Base-by-base conservation (phyloP, 2,797 vertebrate species). In the Acropternis orthonyx region DNA sequence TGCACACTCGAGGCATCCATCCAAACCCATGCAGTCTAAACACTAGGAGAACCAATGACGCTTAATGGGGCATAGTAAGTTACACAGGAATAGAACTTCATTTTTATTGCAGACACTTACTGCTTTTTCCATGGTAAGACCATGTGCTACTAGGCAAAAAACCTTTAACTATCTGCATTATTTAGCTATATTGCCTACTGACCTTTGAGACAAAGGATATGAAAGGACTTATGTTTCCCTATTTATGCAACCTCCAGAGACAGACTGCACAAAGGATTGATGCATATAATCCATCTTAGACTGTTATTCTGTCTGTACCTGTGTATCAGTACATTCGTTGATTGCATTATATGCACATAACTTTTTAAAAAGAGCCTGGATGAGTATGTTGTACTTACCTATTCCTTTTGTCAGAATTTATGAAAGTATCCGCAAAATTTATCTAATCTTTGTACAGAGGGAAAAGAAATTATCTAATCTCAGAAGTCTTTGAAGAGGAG, bases 401-500 rank as follows among this genome's bases (percentile, higher is more conserved):
- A 71, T 73, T 88, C 32, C 6, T 80, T 90, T 48, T 52, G 7
- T 9, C 51, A 21, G 26, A 88, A 85, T 56, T 76, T 51, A 85
- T 37, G 6, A 82, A 85, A 80, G 5, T 28, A 93, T 34, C 21
- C 81, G 32, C 30, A 86, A 79, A 63, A 89, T 62, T 83, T 12
- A 79, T 37, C 28, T 63, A 36, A 66, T 46, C 44, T 88, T 82
- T 78, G 13, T 46, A 75, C 8, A 39, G 43, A 78, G 20, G 14
- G 59, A 54, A 56, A 85, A 39, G n/a, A 76, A 65, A 41, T 7
- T 26, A 71, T 5, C 26, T 81, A n/a, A 81, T 89, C 32, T 81
- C 88, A 79, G 34, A 85, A 94, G 32, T 18, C 28, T 88, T 80
- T 88, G 82, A 96, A 93, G 55, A 83, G 55, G 27, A 71, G 44